Base-by-base conservation (phyloP, 2,888 invertebrate genomes). In the Camponotus fellah region DNA sequence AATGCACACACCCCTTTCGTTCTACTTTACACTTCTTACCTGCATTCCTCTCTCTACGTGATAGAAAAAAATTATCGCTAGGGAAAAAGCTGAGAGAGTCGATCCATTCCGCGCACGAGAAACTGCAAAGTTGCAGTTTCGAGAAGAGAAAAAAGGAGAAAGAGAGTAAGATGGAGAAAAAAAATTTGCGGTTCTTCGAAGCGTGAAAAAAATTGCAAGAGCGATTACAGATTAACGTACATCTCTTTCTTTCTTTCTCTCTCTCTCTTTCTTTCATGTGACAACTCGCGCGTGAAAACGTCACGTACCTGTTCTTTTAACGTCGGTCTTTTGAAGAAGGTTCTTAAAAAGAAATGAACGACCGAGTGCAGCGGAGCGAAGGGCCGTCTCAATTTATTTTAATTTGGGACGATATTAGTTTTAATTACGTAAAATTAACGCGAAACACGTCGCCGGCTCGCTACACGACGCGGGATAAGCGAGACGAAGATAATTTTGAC, bases 391-490 rank as follows among this genome's bases (percentile, higher is more conserved):
- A 85, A 90, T 91, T 90, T 89, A 86, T 88, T 92, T 89, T 88
- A 91, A 91, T 92, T 90, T 85, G 64, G 75, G 71, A 8, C 83
- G 84, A 87, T 86, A 90, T 89, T 90, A 90, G 85, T 90, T 91
- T 90, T 91, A 92, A 92, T 92, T 90, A 91, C 68, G 68, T 80
- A 79, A 85, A 87, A 91, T 91, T 91, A 89, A 92, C 85, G 85
- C 84, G 77, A 75, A 77, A 89, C 84, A 83, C 85, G 75, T 86
- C 79, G 85, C 12, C 76, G 53, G 14, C 12, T 82, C 68, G n/a
- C 71, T 64, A 60, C 85, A 68, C 68, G 79, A 34, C 21, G 34
- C 60, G 64, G 17, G 75, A 21, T 43, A 82, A 49, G 32, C 80
- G 76, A 69, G 82, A 85, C 84, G 81, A 84, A 85, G 85, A 81